Evolutionary conservation across 2,113 vertebrate genomes (phyloP).

Genomic region (Lepus timidus): DNA sequence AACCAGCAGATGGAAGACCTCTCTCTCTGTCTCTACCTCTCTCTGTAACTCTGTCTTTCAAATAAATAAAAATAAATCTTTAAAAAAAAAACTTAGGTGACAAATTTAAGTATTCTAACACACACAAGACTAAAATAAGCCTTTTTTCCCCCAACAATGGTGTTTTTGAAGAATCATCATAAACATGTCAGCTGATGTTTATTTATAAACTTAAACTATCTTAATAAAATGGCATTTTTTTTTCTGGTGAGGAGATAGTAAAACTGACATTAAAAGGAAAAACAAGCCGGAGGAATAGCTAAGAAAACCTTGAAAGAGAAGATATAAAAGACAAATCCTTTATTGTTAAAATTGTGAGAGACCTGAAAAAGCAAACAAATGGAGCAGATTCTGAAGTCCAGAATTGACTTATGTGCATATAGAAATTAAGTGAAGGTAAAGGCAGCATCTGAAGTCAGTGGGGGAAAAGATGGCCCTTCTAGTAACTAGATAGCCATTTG

Average conservation of each 20-base stretch:
- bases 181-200: not conserved
- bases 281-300: not conserved
- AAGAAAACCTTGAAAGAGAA: not conserved
- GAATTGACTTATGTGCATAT: not conserved
- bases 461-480: not conserved
- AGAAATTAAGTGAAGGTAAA: not conserved
- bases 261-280: constrained; percentile 21
- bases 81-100: not conserved
- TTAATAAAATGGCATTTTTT: not conserved
- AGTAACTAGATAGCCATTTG: not conserved
- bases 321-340: not conserved
- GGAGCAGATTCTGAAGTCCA: not conserved
- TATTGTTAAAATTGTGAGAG: not conserved
- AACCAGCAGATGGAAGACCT: too few species aligned
- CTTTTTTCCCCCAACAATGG: not conserved
- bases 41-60: too few species aligned
- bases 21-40: too few species aligned
- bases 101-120: not conserved
- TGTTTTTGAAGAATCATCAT: constrained; percentile 4
- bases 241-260: not conserved
- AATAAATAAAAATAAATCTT: too few species aligned
- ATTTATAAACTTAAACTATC: not conserved
- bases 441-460: not conserved
- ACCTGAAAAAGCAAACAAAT: not conserved
- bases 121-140: not conserved